These are phyloP conservation scores for Penaeus chinensis DNA, from an alignment of 1,140 invertebrate species.

Conservation along the genomic window DNA sequence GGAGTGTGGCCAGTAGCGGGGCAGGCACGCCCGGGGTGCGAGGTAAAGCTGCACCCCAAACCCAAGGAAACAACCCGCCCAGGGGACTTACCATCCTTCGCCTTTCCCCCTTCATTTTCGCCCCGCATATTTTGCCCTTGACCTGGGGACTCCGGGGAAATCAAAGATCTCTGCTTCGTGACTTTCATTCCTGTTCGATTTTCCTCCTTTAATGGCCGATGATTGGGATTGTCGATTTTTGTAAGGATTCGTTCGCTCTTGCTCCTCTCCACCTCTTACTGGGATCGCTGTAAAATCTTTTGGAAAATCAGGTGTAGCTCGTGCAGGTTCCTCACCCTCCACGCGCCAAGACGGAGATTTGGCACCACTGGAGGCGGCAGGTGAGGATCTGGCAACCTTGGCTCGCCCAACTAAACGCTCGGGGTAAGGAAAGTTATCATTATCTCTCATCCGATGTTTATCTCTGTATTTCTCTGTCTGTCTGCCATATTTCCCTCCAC, in stretches of 20 bases:
- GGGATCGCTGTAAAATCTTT: too few species aligned
- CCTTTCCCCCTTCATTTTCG: background rate
- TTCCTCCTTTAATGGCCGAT: too few species aligned
- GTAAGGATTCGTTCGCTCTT: too few species aligned
- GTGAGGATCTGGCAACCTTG: slow-evolving; percentile 37
- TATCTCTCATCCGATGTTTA: background rate
- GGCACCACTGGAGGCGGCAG: slow-evolving; percentile 32
- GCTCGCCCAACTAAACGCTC: slow-evolving; percentile 9
- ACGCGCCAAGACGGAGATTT: slow-evolving; percentile 1
- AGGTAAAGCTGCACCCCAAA: slow-evolving; percentile 15
- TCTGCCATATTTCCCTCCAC: slow-evolving; percentile 6
- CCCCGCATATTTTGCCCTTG: background rate
- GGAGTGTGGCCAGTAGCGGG: background rate
- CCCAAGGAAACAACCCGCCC: slow-evolving; percentile 29
- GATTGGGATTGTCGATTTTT: too few species aligned
- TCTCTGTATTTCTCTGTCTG: slow-evolving; percentile 33
- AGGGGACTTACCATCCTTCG: background rate
- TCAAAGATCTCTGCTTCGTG: too few species aligned
- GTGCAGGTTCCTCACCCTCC: slow-evolving; percentile 26
- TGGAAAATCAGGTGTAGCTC: background rate
- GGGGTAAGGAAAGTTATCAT: slow-evolving; percentile 33
- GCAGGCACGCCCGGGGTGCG: slow-evolving; percentile 25
- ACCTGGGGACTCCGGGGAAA: background rate
- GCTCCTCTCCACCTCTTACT: too few species aligned
- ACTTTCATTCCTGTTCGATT: too few species aligned